Evolutionary conservation across 2,797 vertebrate species (phyloP), one percentile per base, ranked within the genome.

Genomic region (Tolypeutes matacus): DNA sequence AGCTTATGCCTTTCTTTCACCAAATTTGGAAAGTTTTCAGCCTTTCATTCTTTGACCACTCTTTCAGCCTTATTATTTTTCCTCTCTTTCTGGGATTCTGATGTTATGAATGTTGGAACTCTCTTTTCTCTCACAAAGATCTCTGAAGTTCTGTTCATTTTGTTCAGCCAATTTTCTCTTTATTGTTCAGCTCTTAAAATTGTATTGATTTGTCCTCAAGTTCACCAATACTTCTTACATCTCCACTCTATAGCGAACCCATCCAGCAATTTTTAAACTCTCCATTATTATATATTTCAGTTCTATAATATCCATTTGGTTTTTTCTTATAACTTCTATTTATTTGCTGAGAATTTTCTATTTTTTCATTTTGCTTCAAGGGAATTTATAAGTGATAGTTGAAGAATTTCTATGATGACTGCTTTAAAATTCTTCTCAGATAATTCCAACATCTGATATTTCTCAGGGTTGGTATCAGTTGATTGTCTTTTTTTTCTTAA

Each of bases 341-440:
- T 49, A n/a, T 51, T 83, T 76, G 80, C 46, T 72, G 23, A 31
- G 31, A 77, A 69, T n/a, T 73, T 90, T 64, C 62, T 70, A 29
- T 8, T 80, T 94, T 93, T 34, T 58, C 7, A 29, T 56, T 62
- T 62, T 80, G 36, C 73, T 56, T 80, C 56, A 49, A 56, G 18
- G 18, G 34, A 86, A 80, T 51, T 86, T 73, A 23, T 65, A 80
- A 86, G 49, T 86, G 3, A 56, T 80, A 72, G 18, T 42, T 80
- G 34, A 86, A 72, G 34, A 56, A 72, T 73, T 80, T 86, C 46
- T 64, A 9, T 73, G 56, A 77, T 34, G 85, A 64, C 42, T 85
- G 21, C 53, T 72, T 72, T 90, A 86, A 91, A 90, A 90, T 56
- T 31, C 58, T 56, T 86, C 34, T 91, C 75, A 86, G 34, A 27